Conservation (phyloP, 2,888 invertebrate genomes). For the Aromia moschata region DNA sequence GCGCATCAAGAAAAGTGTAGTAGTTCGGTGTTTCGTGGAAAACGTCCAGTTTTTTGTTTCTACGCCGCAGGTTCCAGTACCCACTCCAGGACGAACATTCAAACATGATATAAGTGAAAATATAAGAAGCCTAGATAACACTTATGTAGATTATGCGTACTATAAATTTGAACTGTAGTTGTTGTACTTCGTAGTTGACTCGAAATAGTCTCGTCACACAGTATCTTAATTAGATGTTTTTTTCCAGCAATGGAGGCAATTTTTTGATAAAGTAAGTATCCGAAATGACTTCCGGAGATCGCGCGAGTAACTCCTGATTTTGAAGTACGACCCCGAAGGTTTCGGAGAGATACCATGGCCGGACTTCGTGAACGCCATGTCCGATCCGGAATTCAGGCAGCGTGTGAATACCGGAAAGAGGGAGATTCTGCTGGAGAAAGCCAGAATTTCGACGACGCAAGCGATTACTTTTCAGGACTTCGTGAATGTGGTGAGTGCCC, state of each 20-base stretch:
- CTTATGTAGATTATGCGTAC: too few species aligned
- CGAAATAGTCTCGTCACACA: too few species aligned
- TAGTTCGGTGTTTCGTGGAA: too few species aligned
- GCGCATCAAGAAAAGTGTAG: too few species aligned
- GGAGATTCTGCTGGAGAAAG: slow-evolving; percentile 75
- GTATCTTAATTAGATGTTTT: too few species aligned
- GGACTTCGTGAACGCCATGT: slow-evolving; percentile 81
- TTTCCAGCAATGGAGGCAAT: slow-evolving; percentile 87
- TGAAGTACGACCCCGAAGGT: slow-evolving; percentile 91
- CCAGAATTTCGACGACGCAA: slow-evolving; percentile 73
- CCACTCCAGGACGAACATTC: too few species aligned
- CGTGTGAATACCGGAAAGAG: slow-evolving; percentile 60
- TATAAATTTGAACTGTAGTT: too few species aligned
- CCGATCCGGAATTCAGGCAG: slow-evolving; percentile 59
- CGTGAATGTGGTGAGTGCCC: slow-evolving; percentile 88
- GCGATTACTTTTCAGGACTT: slow-evolving; percentile 94
- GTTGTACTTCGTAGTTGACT: too few species aligned
- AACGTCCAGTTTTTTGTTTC: too few species aligned
- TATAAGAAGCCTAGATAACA: too few species aligned
- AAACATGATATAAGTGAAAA: too few species aligned
- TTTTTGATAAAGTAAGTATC: slow-evolving; percentile 83
- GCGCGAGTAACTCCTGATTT: slow-evolving; percentile 4
- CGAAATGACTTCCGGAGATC: neutral
- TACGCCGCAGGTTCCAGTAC: too few species aligned
- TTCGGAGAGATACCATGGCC: slow-evolving; percentile 92